Percentiles rank a stretch among this genome's conserved stretches.
These are phyloP conservation scores for Cyclura pinguis DNA, from an alignment of 2,797 vertebrate genomes.

Conservation along the genomic window DNA sequence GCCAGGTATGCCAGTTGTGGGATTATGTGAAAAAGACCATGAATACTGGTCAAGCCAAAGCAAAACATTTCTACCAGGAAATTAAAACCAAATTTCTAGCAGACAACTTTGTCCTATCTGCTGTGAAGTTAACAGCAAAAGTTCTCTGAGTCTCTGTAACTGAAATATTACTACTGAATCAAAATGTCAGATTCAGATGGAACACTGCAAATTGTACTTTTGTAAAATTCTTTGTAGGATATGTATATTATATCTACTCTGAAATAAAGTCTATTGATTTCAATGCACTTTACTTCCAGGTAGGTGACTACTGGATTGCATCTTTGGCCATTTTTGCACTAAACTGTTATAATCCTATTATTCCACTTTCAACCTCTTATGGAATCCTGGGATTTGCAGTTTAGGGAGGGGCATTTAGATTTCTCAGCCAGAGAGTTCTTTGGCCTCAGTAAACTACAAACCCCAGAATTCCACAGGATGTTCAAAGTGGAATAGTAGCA, in stretches of 20 bases:
- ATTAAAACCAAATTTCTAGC: background rate
- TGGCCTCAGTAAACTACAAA: no score
- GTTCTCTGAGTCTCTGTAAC: background rate
- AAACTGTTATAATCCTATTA: no score
- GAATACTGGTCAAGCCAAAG: background rate
- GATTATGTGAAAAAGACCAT: background rate
- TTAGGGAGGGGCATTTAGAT: no score
- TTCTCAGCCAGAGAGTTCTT: no score
- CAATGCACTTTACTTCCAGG: background rate
- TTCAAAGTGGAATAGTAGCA: no score
- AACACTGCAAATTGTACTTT: constrained; percentile 33
- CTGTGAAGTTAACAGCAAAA: background rate
- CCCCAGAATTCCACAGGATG: no score
- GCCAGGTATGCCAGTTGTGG: no score
- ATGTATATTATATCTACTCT: background rate
- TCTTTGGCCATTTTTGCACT: background rate
- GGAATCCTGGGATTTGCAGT: no score
- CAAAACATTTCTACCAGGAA: background rate
- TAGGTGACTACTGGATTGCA: background rate
- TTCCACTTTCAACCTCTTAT: no score
- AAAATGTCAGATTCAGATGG: constrained; percentile 36
- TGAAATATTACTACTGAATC: background rate
- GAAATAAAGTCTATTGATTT: background rate
- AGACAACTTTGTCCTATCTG: background rate
- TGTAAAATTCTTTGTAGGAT: background rate